These are phyloP conservation scores for Amorpha juglandis DNA, from an alignment of 2,888 invertebrate genomes.

Conservation along the genomic window DNA sequence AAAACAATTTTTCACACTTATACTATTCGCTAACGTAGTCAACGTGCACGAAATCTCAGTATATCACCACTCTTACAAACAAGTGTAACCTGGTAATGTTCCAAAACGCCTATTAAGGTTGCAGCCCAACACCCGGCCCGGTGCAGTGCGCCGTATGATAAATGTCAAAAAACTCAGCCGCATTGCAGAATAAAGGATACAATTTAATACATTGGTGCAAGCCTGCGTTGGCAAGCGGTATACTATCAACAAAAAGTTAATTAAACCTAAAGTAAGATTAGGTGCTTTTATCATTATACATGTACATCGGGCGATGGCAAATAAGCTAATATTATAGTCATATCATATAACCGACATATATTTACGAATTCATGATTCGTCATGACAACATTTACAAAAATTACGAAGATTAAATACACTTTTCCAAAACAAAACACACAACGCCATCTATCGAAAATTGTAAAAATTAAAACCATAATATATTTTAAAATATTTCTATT, in stretches of 20 bases:
- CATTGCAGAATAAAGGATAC: conserved; percentile 66
- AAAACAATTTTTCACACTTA: conserved; percentile 21
- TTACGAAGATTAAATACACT: too few relatives aligned
- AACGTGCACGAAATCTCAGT: conserved; percentile 7
- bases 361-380: too few relatives aligned
- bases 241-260: background rate
- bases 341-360: too few relatives aligned
- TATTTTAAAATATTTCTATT: background rate
- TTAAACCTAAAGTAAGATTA: too few relatives aligned
- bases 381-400: too few relatives aligned
- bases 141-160: conserved; percentile 66
- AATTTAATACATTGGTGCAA: conserved; percentile 18
- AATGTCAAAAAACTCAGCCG: conserved; percentile 74
- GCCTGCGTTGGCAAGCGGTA: background rate
- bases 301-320: too few relatives aligned
- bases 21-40: conserved; percentile 22
- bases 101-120: conserved; percentile 76
- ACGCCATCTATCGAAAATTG: conserved; percentile 7
- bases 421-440: too few relatives aligned
- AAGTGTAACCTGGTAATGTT: conserved; percentile 70
- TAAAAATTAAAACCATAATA: background rate
- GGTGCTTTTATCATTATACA: too few relatives aligned
- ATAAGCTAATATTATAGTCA: too few relatives aligned
- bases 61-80: conserved; percentile 23
- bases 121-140: conserved; percentile 39